Conservation (phyloP, 2,113 vertebrate genomes). For the Lasiurus cinereus region DNA sequence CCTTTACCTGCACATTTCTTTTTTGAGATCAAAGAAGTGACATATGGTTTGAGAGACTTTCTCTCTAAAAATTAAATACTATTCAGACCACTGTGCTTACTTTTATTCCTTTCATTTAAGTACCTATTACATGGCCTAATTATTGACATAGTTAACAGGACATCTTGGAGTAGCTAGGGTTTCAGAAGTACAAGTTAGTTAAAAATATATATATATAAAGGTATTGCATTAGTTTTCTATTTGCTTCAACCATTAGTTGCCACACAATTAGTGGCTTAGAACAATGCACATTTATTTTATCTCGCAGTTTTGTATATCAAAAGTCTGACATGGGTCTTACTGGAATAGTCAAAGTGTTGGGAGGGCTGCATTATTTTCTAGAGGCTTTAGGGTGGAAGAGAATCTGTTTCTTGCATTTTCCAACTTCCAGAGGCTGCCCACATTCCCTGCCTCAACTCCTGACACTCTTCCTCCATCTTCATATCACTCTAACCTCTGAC, state of each 20-base stretch:
- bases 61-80: background rate
- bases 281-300: background rate
- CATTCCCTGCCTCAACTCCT: background rate
- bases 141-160: background rate
- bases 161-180: background rate
- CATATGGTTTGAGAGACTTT: background rate
- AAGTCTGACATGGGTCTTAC: background rate
- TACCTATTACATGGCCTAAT: background rate
- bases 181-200: background rate
- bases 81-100: background rate
- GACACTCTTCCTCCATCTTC: background rate
- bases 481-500: background rate
- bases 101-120: slow-evolving; percentile 30
- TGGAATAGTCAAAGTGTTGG: background rate
- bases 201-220: background rate
- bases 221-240: background rate
- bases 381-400: no score
- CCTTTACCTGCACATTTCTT: background rate
- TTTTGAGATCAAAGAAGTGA: background rate
- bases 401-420: no score
- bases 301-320: background rate
- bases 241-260: background rate
- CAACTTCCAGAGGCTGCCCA: background rate
- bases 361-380: background rate
- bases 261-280: background rate